Evolutionary conservation across 2,113 vertebrate species (phyloP), one percentile per base, ranked within the genome.

Genomic region (Chamaetylas fuelleborni): DNA sequence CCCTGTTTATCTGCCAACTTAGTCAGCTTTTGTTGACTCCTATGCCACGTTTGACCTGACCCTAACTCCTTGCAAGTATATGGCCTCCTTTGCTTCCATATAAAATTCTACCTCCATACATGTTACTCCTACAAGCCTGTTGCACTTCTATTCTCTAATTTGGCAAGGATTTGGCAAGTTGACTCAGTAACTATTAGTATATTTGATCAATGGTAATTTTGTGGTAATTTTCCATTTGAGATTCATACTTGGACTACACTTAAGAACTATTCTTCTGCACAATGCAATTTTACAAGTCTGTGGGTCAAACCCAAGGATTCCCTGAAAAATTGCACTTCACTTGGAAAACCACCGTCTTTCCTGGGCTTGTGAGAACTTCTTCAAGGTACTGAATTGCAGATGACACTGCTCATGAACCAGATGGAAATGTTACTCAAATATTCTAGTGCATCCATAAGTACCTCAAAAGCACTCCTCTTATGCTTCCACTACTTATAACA

Each of bases 1-100:
- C 82, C 61, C 17, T 88, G 60, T 95, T 94, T 38, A 69, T 15
- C 28, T 93, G 89, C 81, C 72, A 94, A 26, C 13, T 23, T 57
- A 4, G 1, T 42, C 48, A 67, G n/a, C 69, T 90, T 82, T 70
- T 54, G 70, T 28, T 62, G 50, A 88, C 47, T 83, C 54, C 13
- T 62, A 28, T 38, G 80, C 47, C 29, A 76, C 0, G 0, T 81
- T 61, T 85, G 50, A 94, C 43, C 40, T 38, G 33, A 42, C 11
- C 29, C 19, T 45, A 29, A 57, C 14, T 57, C 26, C 61, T 90
- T 78, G 50, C 43, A 90, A 45, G 65, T 33, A 69, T 4, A 23
- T 65, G 72, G 31, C 50, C 65, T 54, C 50, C 40, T 77, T 67
- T 71, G 56, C 33, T 67, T 71, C 74, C 12, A 28, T n/a, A 33